Base-by-base conservation (phyloP, 2,888 invertebrate genomes). In the Elysia crispata region DNA sequence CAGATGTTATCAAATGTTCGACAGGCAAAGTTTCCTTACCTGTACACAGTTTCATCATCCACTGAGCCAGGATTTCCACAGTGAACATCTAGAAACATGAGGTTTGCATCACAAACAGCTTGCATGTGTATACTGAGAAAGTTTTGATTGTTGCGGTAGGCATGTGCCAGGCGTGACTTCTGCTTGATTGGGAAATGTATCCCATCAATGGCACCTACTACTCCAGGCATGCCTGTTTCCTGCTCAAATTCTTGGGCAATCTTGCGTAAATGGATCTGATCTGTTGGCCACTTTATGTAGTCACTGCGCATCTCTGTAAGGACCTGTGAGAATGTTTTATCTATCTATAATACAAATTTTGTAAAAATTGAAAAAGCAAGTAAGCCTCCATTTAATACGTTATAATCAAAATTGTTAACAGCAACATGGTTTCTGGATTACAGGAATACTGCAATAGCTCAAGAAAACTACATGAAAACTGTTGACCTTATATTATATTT, bases 51-150 rank as follows among this genome's bases (percentile, higher is more conserved):
- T 31, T 80, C 80, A 66, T 80, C 80, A 72, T 80, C 80, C 31
- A 80, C 80, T 18, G 80, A 80, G 8, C 80, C 80, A 15, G 80
- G 80, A 62, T 80, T 80, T 28, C 80, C 80, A 73, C 80, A 80
- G 50, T 80, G 80, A 23, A 80, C 80, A 66, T 80, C 80, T n/a
- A 80, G 60, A 31, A 80, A 80, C 72, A 76, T 76, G 33, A 80
- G 70, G 25, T 80, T 80, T 33, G 80, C 80, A 80, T 80, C 80
- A 76, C 80, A 80, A 23, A 80, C 80, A 6, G 80, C 80, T 33
- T 80, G 80, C 80, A 80, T 80, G n/a, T 80, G 80, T 30, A 80
- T 80, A 64, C 80, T 80, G n/a, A 80, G 76, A 69, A 72, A 80
- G 41, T 70, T 70, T 31, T 80, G 76, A 50, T 73, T 80, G 23